phyloP scores from a whole-genome alignment of 2,888 invertebrate genomes.

The Sericinus montela region DNA sequence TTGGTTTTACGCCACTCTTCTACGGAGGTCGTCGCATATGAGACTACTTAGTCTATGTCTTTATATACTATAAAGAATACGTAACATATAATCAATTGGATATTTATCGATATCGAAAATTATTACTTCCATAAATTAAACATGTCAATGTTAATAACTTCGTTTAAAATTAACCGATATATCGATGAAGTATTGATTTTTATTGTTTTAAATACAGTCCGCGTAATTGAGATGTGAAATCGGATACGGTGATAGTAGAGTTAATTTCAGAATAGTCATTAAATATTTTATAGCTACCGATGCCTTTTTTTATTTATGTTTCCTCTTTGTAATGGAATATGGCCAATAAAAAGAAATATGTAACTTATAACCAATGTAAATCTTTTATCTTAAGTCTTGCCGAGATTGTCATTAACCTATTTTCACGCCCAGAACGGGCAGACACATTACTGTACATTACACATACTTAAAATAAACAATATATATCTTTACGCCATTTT shows the following conservation, averaged over 20 bases:
- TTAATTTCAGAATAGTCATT: constrained; percentile 2
- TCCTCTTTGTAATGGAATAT: constrained; percentile 15
- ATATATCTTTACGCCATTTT: too few relatives aligned
- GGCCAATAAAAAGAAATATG: background rate
- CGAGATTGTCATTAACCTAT: too few relatives aligned
- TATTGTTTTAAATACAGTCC: constrained; percentile 23
- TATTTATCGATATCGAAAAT: background rate
- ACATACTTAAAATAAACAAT: too few relatives aligned
- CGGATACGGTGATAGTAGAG: constrained; percentile 7
- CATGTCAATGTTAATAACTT: constrained; percentile 3
- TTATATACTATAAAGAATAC: background rate
- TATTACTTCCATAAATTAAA: constrained; percentile 11
- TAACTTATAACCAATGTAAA: constrained; percentile 2
- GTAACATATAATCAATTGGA: constrained; percentile 2
- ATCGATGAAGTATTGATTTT: constrained; percentile 25
- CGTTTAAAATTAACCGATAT: constrained; percentile 15
- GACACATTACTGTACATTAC: too few relatives aligned
- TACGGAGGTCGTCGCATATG: too few relatives aligned
- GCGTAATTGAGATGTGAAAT: constrained; percentile 21
- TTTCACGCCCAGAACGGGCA: background rate
- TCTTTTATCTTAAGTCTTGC: background rate
- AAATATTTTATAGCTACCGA: constrained; percentile 11
- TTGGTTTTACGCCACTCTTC: too few relatives aligned
- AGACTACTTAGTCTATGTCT: too few relatives aligned
- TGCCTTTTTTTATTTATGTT: constrained; percentile 17